Evolutionary conservation across 2,797 vertebrate genomes (phyloP), one percentile per base, ranked within the genome.

Genomic region (Arremon brunneinucha): DNA sequence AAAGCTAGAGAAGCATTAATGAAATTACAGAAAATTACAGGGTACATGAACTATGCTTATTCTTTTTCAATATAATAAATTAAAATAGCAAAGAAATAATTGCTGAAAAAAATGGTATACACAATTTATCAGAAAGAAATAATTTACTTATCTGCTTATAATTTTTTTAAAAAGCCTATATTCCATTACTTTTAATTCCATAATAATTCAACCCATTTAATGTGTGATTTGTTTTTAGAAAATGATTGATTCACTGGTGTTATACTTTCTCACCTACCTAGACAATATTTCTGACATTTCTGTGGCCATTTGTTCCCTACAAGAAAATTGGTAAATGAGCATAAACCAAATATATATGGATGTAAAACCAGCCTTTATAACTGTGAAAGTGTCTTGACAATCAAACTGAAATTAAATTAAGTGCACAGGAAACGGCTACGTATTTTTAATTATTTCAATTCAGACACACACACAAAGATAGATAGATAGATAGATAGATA

Each of bases 271-370:
- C 95, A 99, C 99, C 98, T 98, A 99, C 99, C 99, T 98, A 98
- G 98, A 97, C 97, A 99, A 98, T 88, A 99, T 97, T 93, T 99
- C 98, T 83, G 98, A 98, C 97, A 99, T 99, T 98, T 99, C 99
- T 98, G 98, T 98, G 75, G 98, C 99, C 99, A 99, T 99, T 98
- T 99, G 98, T 65, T 99, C 99, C 99, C 99, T 99, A 98, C 62
- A 97, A 98, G 97, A 98, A 97, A 98, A 97, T 97, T n/a, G 75
- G 96, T 60, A 97, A 95, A 68, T 64, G 84, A 62, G 68, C n/a
- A 75, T 82, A 78, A 79, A 95, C 79, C 47, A 78, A 88, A 41
- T 41, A 93, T 97, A 98, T 97, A 98, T 28, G 44, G 63, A 86
- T 59, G 63, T 22, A 57, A 83, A 83, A 37, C 0, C 27, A 89